These are phyloP conservation scores for Collichthys lucidus DNA, from an alignment of 2,113 vertebrate genomes.

Conservation along the genomic window DNA sequence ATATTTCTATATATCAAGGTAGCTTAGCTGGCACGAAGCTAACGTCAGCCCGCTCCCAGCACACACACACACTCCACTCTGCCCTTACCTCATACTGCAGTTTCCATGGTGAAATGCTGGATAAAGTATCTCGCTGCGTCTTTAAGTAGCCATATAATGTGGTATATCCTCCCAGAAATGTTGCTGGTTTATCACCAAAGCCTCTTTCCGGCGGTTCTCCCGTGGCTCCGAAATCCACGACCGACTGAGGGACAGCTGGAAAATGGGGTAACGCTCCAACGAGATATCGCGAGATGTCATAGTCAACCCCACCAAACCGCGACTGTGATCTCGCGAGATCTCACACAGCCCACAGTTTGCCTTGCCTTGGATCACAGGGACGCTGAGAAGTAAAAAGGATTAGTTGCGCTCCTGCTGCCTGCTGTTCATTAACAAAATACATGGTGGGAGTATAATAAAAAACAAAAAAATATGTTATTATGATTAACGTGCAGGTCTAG, in stretches of 20 bases:
- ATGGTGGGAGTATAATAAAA: neutral
- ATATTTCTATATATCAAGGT: neutral
- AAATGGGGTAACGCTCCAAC: constrained; percentile 76
- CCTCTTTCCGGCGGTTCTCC: constrained; percentile 56
- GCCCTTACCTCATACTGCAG: constrained; percentile 76
- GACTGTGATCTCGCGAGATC: constrained; percentile 30
- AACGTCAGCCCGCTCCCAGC: constrained; percentile 67
- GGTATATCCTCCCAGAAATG: neutral
- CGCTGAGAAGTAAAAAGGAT: constrained; percentile 18
- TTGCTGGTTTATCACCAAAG: constrained; percentile 44
- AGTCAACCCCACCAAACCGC: accelerated
- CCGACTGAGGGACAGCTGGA: constrained; percentile 75
- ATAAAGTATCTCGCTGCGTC: constrained; percentile 1
- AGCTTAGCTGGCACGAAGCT: constrained; percentile 66
- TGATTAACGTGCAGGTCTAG: neutral
- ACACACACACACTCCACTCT: constrained; percentile 57
- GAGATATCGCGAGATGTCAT: constrained; percentile 65
- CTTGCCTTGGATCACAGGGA: constrained; percentile 2
- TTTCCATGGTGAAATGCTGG: constrained; percentile 50
- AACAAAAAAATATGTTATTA: neutral
- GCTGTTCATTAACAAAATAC: neutral
- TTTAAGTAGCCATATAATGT: constrained; percentile 27
- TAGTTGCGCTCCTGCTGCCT: constrained; percentile 13
- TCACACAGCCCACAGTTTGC: neutral
- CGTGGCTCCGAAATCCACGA: constrained; percentile 62